Evolutionary conservation across 2,113 vertebrate species (phyloP).

Genomic region (Carettochelys insculpta): DNA sequence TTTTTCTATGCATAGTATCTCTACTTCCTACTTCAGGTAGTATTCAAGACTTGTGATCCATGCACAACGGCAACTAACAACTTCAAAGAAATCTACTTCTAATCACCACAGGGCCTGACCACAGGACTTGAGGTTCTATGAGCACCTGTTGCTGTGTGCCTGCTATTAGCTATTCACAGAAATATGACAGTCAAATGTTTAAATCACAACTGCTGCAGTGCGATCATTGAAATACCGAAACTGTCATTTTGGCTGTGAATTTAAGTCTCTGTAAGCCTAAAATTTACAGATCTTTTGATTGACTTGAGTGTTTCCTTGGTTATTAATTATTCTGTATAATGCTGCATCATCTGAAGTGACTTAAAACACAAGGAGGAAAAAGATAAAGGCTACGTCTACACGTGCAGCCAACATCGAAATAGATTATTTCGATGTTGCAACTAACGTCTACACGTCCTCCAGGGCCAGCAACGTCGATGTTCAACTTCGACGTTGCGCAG

Average conservation of each 20-base stretch:
- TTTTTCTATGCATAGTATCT: not conserved
- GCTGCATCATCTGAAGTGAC: not conserved
- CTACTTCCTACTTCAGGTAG: not conserved
- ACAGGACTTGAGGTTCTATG: not conserved
- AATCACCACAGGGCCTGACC: not conserved
- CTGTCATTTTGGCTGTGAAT: not conserved
- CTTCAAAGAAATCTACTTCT: not conserved
- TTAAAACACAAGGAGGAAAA: not conserved
- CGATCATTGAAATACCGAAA: not conserved
- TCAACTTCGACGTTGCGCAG: too few species aligned
- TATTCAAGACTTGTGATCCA: not conserved
- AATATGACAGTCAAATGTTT: not conserved
- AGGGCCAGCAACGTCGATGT: too few species aligned
- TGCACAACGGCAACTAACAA: not conserved
- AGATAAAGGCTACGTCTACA: too few species aligned
- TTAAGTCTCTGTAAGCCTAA: not conserved
- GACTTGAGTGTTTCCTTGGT: not conserved
- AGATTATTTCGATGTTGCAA: too few species aligned
- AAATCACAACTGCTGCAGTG: not conserved
- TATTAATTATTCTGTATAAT: not conserved
- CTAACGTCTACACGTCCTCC: too few species aligned
- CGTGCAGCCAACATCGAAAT: too few species aligned
- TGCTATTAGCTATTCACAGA: not conserved
- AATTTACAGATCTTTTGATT: not conserved
- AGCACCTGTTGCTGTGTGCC: not conserved